A percentile compares a stretch with the other conserved stretches of the same genome.
Conservation (phyloP, 2,797 vertebrate genomes). For the Xenops minutus region DNA sequence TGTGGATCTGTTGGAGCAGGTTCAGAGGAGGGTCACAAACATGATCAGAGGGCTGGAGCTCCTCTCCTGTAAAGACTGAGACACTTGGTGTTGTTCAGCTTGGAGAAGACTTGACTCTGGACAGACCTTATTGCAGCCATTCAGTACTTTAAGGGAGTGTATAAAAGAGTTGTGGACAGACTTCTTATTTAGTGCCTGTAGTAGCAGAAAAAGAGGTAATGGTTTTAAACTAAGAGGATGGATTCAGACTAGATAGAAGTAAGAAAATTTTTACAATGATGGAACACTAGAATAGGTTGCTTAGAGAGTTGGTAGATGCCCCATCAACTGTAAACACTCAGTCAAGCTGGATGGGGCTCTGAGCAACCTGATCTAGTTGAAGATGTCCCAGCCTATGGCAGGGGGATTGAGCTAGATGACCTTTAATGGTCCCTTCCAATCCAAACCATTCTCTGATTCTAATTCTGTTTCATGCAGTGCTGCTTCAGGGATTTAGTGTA, state of each 20-base stretch:
- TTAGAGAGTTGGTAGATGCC: neutral
- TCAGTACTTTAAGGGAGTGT: neutral
- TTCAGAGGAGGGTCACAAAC: neutral
- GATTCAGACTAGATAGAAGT: neutral
- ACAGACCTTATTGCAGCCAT: neutral
- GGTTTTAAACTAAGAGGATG: neutral
- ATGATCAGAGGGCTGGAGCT: neutral
- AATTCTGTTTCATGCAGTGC: neutral
- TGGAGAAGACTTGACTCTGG: neutral
- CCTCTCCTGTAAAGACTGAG: neutral
- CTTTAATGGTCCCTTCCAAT: neutral
- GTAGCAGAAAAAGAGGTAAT: accelerated
- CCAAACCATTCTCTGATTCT: neutral
- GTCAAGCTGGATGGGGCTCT: neutral
- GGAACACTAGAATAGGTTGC: neutral
- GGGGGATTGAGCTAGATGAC: neutral
- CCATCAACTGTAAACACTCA: neutral
- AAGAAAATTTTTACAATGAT: neutral
- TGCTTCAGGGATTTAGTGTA: neutral
- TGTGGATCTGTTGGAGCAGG: neutral
- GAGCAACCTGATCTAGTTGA: neutral
- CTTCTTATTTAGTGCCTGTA: neutral
- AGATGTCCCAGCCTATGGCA: neutral
- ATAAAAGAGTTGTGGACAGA: neutral
- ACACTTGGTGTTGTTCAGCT: neutral